Evolutionary conservation across 2,797 vertebrate genomes (phyloP), one percentile per base, ranked within the genome.

Genomic region (Mastacembelus armatus): DNA sequence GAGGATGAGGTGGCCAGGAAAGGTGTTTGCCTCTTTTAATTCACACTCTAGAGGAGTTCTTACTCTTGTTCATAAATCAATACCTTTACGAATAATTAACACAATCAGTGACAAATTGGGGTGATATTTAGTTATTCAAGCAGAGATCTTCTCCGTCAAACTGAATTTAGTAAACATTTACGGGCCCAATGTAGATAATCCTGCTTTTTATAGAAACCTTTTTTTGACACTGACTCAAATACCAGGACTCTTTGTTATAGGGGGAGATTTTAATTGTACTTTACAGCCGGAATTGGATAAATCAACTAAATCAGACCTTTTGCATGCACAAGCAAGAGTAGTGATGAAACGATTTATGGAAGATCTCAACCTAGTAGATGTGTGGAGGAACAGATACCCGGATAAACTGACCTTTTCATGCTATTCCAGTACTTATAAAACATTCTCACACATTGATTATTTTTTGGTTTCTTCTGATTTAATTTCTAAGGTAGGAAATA

Each of bases 281-380:
- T 36, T 67, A 14, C 15, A 62, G 9, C 45, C 65, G 19, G 22
- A 29, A 5, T 26, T 57, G 8, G 51, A 71, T 16, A 57, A 33
- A 68, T 49, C 39, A 4, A 63, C 58, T 10, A 44, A 44, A 16
- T 18, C 27, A 9, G 32, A 62, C 14, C 3, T n/a, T 9, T 50
- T 45, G 12, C 22, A 68, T 35, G 12, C 7, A 10, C 21, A 64
- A 26, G 52, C 72, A 26, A 39, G 65, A 36, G 69, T 68, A 1
- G 33, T 63, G 15, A 14, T 75, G 3, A 0, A 58, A 1, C 59
- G 63, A 3, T 67, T n/a, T 19, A 21, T 66, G 32, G 38, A 48
- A 21, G 8, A 56, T 8, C 33, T 62, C 18, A 67, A 36, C 12
- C 47, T 62, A 42, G 4, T 38, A 32, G 50, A 21, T 32, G 10